These are phyloP conservation scores for Platysteira castanea DNA, from an alignment of 2,113 vertebrate species.

Conservation along the genomic window DNA sequence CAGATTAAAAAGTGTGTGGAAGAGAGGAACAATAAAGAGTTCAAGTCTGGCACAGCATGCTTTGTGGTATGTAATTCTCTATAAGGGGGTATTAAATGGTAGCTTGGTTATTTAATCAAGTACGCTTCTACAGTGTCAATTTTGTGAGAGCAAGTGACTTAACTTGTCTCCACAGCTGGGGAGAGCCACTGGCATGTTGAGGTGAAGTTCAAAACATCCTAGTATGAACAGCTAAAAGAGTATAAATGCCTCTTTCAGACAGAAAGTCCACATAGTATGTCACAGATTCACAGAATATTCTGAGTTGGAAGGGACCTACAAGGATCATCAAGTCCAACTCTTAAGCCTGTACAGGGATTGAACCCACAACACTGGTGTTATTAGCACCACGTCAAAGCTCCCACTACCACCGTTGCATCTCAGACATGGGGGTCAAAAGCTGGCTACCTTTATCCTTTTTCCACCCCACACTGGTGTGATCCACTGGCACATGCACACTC, in stretches of 20 bases:
- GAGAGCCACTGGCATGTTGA: not conserved
- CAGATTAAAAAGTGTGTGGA: not conserved
- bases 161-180: not conserved
- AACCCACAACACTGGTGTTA: not conserved
- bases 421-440: not conserved
- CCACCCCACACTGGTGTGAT: not conserved
- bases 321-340: not conserved
- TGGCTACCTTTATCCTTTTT: not conserved
- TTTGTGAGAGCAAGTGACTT: not conserved
- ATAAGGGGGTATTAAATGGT: not conserved
- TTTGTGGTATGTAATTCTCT: not conserved
- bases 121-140: not conserved
- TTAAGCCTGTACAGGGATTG: rapidly evolving
- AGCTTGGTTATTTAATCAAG: not conserved
- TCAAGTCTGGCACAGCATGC: not conserved
- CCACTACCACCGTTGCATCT: not conserved
- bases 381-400: not conserved
- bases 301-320: not conserved
- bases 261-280: not conserved
- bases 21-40: not conserved
- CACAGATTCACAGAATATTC: not conserved
- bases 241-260: not conserved
- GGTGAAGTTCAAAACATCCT: not conserved
- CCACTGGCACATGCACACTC: not conserved
- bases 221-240: not conserved